phyloP scores from a whole-genome alignment of 1,140 invertebrate genomes.

The Adelges cooleyi region DNA sequence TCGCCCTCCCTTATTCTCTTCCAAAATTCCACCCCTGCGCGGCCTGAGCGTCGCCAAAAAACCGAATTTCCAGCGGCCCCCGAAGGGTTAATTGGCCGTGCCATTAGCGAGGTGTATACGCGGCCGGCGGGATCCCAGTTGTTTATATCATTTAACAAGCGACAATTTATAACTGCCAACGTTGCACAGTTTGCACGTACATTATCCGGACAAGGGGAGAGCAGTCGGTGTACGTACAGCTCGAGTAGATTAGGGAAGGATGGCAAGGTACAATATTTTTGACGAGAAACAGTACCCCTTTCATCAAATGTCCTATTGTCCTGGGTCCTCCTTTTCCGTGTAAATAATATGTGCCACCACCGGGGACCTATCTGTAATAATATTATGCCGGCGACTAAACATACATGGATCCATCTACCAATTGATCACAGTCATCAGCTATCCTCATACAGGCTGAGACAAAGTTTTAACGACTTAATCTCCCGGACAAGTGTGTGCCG shows the following conservation, averaged over 20 bases:
- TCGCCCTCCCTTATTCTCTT: too few relatives aligned
- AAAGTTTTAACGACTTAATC: too few relatives aligned
- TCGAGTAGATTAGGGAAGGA: neutral
- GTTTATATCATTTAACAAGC: slow-evolving; percentile 28
- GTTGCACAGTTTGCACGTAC: neutral
- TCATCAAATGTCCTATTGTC: neutral
- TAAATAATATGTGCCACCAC: neutral
- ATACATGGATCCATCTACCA: neutral
- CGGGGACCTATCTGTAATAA: slow-evolving; percentile 8
- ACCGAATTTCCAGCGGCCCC: slow-evolving; percentile 13
- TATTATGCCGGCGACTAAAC: neutral
- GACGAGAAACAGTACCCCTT: neutral
- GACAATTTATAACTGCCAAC: slow-evolving; percentile 25
- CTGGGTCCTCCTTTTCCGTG: too few relatives aligned
- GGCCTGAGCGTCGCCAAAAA: slow-evolving; percentile 8
- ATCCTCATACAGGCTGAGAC: too few relatives aligned
- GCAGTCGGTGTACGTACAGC: neutral
- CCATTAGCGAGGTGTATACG: slow-evolving; percentile 24
- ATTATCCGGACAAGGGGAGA: neutral
- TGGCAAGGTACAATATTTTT: slow-evolving; percentile 6
- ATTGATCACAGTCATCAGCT: neutral
- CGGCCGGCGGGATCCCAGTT: slow-evolving; percentile 7
- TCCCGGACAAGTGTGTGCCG: too few relatives aligned
- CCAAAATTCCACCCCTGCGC: too few relatives aligned
- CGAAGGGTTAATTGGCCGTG: slow-evolving; percentile 26